Conservation (phyloP, 2,113 vertebrate genomes). For the Anas platyrhynchos region DNA sequence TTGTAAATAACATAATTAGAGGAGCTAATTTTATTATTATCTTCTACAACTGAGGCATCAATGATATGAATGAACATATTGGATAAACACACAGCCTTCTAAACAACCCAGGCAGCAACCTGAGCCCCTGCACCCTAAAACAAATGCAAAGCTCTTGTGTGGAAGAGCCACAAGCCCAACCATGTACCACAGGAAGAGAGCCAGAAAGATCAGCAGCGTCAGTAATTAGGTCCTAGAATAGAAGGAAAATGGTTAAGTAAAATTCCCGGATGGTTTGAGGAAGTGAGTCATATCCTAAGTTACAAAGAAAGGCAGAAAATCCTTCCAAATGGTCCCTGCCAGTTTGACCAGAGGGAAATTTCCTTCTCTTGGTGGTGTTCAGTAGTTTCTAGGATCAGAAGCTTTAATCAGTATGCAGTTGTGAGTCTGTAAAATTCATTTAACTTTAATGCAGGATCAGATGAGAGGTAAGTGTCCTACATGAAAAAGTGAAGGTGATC, state of each 20-base stretch:
- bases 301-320: background rate
- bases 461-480: rapidly evolving
- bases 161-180: background rate
- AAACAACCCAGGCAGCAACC: background rate
- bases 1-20: background rate
- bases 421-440: background rate
- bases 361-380: background rate
- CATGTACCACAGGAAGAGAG: background rate
- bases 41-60: background rate
- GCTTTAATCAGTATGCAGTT: background rate
- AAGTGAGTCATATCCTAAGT: background rate
- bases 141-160: background rate
- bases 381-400: background rate
- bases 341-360: background rate
- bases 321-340: background rate
- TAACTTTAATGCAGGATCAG: background rate
- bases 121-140: background rate
- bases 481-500: background rate
- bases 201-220: background rate
- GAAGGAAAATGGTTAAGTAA: background rate
- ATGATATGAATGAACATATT: background rate
- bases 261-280: background rate
- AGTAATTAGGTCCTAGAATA: background rate
- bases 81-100: background rate
- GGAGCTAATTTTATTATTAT: background rate